Evolutionary conservation across 1,140 invertebrate genomes (phyloP).

Genomic region (Psilanteris sp.): DNA sequence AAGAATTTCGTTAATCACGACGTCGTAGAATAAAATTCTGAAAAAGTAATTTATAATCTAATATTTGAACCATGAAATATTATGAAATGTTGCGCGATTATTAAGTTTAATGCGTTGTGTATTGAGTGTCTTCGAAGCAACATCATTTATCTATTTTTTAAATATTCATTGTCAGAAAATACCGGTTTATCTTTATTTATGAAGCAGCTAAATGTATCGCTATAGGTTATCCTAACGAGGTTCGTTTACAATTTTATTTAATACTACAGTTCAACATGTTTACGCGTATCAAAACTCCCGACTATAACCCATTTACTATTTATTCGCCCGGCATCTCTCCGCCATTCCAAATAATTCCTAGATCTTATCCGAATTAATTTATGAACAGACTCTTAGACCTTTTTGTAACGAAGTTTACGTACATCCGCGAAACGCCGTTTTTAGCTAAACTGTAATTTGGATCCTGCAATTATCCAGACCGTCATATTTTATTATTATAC

Average conservation of each 20-base stretch:
- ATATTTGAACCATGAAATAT: conserved; percentile 23
- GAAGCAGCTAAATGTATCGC: conserved; percentile 34
- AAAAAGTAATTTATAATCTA: conserved; percentile 26
- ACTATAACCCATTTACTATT: background rate
- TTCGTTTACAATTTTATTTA: conserved; percentile 28
- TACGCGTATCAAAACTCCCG: background rate
- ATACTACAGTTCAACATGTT: conserved; percentile 20
- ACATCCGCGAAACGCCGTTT: too few relatives aligned
- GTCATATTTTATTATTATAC: too few relatives aligned
- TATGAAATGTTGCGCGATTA: background rate
- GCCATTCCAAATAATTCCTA: background rate
- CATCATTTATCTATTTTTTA: conserved; percentile 36
- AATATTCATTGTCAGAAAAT: conserved; percentile 42
- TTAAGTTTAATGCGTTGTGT: conserved; percentile 30
- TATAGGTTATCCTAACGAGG: conserved; percentile 41
- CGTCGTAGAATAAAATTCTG: conserved; percentile 8
- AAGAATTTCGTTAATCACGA: conserved; percentile 15
- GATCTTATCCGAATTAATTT: conserved; percentile 8
- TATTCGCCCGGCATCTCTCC: conserved; percentile 1
- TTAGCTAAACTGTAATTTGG: too few relatives aligned
- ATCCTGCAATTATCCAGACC: too few relatives aligned
- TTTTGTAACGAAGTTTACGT: background rate
- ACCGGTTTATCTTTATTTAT: conserved; percentile 44
- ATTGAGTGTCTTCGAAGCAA: conserved; percentile 2
- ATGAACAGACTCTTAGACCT: background rate